Evolutionary conservation across 2,888 invertebrate genomes (phyloP), one percentile per base, ranked within the genome.

Genomic region (Celastrina argiolus): DNA sequence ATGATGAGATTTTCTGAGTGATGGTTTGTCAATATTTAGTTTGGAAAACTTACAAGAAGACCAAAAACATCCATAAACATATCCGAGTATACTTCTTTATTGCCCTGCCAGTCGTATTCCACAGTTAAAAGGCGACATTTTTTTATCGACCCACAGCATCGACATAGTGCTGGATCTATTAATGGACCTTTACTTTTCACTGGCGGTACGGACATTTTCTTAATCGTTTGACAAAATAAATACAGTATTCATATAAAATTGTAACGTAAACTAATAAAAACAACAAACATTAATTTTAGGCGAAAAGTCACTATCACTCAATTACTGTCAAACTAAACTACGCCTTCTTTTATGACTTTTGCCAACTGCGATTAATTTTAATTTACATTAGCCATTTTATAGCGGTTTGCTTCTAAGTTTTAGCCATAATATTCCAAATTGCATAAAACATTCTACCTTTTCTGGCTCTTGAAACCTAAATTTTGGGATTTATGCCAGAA

Each of bases 1-100:
- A 28, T 2, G 14, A 16, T 8, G 8, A n/a, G 18, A 16, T 45
- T 18, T 0, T 45, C 2, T 45, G 16, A 1, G 45, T 31, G 31
- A 3, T 31, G 18, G 18, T 16, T 18, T 7, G 10, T 45, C 8
- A 18, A 45, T 18, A 10, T n/a, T 1, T 16, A 16, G 18, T 26
- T 26, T 7, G 26, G 12, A 59, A 69, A 28, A 82, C 88, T 84
- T 70, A 90, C 89, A 64, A 89, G 74, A 34, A 90, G 78, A 0
- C 90, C 90, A 74, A 87, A 90, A 70, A 87, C 87, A 69, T 90
- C 90, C 84, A 88, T 83, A 69, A 90, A 80, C 85, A 90, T 88
- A 68, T 90, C 88, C 0, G 89, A 84, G 71, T 90, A 90, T 0
- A 85, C 72, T 74, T 90, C 90, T 70, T 87, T 88, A 18, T 77